Base-by-base conservation (phyloP, 2,888 invertebrate genomes). In the Pachycephus smyrnensis region DNA sequence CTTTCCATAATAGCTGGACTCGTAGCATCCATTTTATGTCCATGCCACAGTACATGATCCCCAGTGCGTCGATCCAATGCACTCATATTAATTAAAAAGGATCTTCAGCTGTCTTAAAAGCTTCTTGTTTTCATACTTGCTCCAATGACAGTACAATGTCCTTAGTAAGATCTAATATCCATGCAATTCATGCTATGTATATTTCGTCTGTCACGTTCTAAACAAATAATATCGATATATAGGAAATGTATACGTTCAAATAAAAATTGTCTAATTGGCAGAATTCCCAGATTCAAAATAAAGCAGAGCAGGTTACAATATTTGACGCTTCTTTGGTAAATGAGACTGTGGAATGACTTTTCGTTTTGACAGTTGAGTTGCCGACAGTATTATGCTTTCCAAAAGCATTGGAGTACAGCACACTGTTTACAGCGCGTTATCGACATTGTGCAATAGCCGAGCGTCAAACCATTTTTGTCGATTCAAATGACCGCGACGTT, bases 1-100 rank as follows among this genome's bases (percentile, higher is more conserved):
- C 91, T 89, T 77, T 90, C 84, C 91, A 91, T 91, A 11, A 91
- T 91, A 1, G 91, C 91, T 3, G 91, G 88, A 77, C 85, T 86
- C 68, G 81, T 86, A 9, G 85, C 78, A 69, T 85, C 82, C 11
- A 77, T 80, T 76, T 82, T 84, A 35, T 77, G 75, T 73, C 81
- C 84, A 71, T 75, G 81, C 85, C 84, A 84, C 80, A 77, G 0
- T 73, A 76, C 76, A 73, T 81, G 75, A 75, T 80, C 80, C 12
- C 81, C 78, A 15, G 35, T 68, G 73, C 77, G 80, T 40, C 69
- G 74, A 30, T 55, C 69, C 68, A 75, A 68, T 33, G 77, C 76
- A 71, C 74, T 82, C 83, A 84, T 84, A n/a, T 80, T 82, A 32
- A 1, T 55, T 55, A 23, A 55, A 55, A 9, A 55, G 23, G 23